Percentiles rank a stretch among this genome's conserved stretches.
These are phyloP conservation scores for Drosophila tripunctata DNA, from an alignment of 2,888 invertebrate species.

Conservation along the genomic window DNA sequence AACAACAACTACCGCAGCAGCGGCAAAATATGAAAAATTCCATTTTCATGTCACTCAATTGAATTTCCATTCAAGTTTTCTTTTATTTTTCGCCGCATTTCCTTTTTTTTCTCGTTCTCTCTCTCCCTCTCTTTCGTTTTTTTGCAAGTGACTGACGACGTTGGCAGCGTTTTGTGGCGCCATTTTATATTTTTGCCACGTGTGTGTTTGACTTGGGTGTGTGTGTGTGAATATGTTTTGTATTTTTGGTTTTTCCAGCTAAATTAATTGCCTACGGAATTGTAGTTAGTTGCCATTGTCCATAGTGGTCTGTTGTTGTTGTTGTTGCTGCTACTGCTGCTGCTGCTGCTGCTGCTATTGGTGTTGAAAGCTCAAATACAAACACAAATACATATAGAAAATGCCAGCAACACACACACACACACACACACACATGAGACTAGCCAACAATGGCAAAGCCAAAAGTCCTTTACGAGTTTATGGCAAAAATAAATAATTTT, in stretches of 20 bases:
- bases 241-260: slow-evolving; percentile 75
- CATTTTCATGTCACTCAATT: slow-evolving; percentile 81
- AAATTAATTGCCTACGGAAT: slow-evolving; percentile 80
- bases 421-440: slow-evolving; percentile 14
- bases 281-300: slow-evolving; percentile 74
- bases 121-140: slow-evolving; percentile 12
- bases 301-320: slow-evolving; percentile 46
- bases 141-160: slow-evolving; percentile 64
- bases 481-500: slow-evolving; percentile 79
- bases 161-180: slow-evolving; percentile 37
- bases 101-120: slow-evolving; percentile 3
- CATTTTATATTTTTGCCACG: slow-evolving; percentile 64
- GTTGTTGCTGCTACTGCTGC: slow-evolving; percentile 39
- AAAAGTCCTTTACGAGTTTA: slow-evolving; percentile 76
- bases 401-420: slow-evolving; percentile 48
- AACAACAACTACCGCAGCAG: slow-evolving; percentile 30
- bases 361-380: slow-evolving; percentile 73
- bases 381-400: slow-evolving; percentile 57
- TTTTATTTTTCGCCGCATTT: slow-evolving; percentile 49
- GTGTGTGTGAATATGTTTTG: slow-evolving; percentile 53
- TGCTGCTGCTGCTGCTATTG: slow-evolving; percentile 44
- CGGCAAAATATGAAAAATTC: slow-evolving; percentile 78
- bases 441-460: slow-evolving; percentile 63
- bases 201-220: slow-evolving; percentile 20
- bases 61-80: slow-evolving; percentile 78